A percentile compares a stretch with the other conserved stretches of the same genome.
Evolutionary conservation across 2,888 invertebrate genomes (phyloP).

Genomic region (Conomelus anceps): DNA sequence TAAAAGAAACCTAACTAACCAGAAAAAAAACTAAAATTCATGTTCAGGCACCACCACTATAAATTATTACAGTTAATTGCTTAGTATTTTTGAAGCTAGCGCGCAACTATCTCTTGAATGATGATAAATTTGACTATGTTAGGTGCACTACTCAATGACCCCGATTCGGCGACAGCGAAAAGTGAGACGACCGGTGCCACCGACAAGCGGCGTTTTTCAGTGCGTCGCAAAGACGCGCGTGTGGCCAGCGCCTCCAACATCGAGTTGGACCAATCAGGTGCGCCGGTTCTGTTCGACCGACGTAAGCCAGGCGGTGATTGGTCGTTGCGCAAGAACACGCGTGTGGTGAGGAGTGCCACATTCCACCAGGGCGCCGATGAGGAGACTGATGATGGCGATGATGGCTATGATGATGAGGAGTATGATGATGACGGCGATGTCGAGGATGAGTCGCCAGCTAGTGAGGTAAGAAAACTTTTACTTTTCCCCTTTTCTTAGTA

Average conservation of each 20-base stretch:
- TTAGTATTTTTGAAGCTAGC: too few species aligned
- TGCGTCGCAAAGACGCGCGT: slow-evolving; percentile 20
- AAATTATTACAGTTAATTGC: too few species aligned
- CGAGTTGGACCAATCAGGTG: slow-evolving; percentile 34
- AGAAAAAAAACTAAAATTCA: too few species aligned
- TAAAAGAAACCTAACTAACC: too few species aligned
- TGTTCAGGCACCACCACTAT: too few species aligned
- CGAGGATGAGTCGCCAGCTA: slow-evolving; percentile 30
- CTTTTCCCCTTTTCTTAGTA: too few species aligned
- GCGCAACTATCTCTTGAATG: too few species aligned
- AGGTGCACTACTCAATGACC: neutral
- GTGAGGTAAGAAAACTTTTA: too few species aligned
- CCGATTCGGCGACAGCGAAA: too few species aligned
- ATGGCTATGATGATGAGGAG: slow-evolving; percentile 15
- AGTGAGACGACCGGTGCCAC: neutral
- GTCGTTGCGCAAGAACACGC: neutral
- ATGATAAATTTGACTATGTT: too few species aligned
- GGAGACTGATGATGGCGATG: slow-evolving; percentile 17
- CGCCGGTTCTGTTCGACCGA: slow-evolving; percentile 50
- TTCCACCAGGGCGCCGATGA: slow-evolving; percentile 36
- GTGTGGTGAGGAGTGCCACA: slow-evolving; percentile 42
- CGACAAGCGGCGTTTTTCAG: neutral
- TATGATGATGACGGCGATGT: slow-evolving; percentile 27
- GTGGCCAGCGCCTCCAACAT: slow-evolving; percentile 32
- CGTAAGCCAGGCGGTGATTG: slow-evolving; percentile 29